A percentile compares a stretch with the other conserved stretches of the same genome.
These are phyloP conservation scores for Trichopria drosophilae DNA, from an alignment of 2,888 invertebrate species.

Conservation along the genomic window DNA sequence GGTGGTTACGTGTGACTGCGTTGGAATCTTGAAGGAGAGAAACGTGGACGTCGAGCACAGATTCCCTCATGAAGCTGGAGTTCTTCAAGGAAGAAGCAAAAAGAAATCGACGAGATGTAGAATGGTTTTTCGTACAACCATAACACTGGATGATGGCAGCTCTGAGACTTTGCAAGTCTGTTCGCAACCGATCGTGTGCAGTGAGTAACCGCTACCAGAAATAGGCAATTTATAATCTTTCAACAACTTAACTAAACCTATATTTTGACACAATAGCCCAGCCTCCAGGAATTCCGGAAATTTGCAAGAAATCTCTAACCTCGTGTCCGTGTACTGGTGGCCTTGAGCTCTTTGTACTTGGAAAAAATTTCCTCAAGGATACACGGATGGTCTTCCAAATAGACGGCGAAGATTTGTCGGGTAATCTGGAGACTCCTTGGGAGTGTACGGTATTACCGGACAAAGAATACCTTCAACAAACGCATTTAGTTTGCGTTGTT, in stretches of 20 bases:
- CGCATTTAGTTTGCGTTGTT: slow-evolving; percentile 84
- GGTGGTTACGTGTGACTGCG: slow-evolving; percentile 94
- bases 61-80: slow-evolving; percentile 78
- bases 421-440: slow-evolving; percentile 67
- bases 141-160: slow-evolving; percentile 76
- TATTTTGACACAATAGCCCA: slow-evolving; percentile 69
- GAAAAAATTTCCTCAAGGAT: slow-evolving; percentile 91
- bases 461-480: slow-evolving; percentile 87
- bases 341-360: slow-evolving; percentile 82
- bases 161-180: slow-evolving; percentile 84
- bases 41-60: slow-evolving; percentile 94
- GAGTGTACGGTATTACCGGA: slow-evolving; percentile 82
- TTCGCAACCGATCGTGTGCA: slow-evolving; percentile 90
- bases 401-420: slow-evolving; percentile 58
- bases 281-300: slow-evolving; percentile 90
- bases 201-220: slow-evolving; percentile 64
- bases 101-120: slow-evolving; percentile 94
- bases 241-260: slow-evolving; percentile 1
- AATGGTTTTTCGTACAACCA: slow-evolving; percentile 88
- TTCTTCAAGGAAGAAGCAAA: slow-evolving; percentile 69
- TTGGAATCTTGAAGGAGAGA: slow-evolving; percentile 93
- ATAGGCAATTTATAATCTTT: background rate
- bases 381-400: slow-evolving; percentile 80
- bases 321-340: slow-evolving; percentile 81
- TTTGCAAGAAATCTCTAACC: slow-evolving; percentile 83